Conservation (phyloP, 2,888 invertebrate genomes). For the Cerastis rubricosa region DNA sequence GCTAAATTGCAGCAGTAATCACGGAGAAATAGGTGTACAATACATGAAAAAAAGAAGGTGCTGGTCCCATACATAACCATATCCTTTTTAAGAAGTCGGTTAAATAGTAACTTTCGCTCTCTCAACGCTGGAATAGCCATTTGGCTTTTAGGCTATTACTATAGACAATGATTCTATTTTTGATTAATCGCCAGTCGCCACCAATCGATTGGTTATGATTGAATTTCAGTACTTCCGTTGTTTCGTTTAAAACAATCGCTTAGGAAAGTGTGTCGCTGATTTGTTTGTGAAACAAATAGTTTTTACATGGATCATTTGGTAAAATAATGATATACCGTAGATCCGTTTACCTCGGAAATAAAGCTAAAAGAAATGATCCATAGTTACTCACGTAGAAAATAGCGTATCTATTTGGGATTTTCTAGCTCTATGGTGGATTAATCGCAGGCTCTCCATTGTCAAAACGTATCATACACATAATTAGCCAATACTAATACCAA, state of each 20-base stretch:
- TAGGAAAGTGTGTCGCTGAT: conserved; percentile 63
- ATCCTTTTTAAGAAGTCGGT: too few species aligned
- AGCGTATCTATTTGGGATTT: not conserved
- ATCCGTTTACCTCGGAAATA: not conserved
- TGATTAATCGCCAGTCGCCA: conserved; percentile 57
- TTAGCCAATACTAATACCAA: not conserved
- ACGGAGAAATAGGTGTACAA: too few species aligned
- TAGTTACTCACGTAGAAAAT: conserved; percentile 7
- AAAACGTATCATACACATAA: not conserved
- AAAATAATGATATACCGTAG: not conserved
- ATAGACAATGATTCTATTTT: conserved; percentile 60
- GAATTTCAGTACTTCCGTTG: conserved; percentile 62
- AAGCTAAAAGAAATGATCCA: not conserved
- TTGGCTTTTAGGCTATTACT: conserved; percentile 54
- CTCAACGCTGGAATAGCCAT: conserved; percentile 59
- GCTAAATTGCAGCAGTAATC: too few species aligned
- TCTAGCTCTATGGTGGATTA: not conserved
- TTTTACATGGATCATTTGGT: not conserved
- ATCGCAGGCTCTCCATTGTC: not conserved
- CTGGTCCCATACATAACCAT: too few species aligned
- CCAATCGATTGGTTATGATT: conserved; percentile 70
- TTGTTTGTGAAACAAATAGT: conserved; percentile 47
- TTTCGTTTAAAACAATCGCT: conserved; percentile 61
- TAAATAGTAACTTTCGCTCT: conserved; percentile 69
- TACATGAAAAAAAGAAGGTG: too few species aligned